phyloP scores from a whole-genome alignment of 2,888 invertebrate species.

The Conomelus anceps region DNA sequence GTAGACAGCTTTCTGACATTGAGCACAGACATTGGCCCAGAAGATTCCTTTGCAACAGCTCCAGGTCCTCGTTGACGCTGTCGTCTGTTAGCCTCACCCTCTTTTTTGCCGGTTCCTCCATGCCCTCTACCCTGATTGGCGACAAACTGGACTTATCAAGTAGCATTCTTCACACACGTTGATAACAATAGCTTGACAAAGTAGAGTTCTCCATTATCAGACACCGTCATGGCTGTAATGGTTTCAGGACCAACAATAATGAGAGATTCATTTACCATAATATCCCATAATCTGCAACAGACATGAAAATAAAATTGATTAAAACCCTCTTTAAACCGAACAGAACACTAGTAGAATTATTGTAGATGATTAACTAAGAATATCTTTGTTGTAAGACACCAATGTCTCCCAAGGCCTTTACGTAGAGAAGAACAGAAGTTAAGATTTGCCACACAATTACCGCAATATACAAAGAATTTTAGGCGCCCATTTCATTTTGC shows the following conservation, averaged over 20 bases:
- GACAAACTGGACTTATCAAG: background rate
- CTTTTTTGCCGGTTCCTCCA: slow-evolving; percentile 81
- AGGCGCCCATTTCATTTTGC: no score
- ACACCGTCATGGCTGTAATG: background rate
- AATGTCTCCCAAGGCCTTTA: no score
- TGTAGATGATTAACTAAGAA: no score
- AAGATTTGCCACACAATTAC: no score
- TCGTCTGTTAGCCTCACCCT: slow-evolving; percentile 52
- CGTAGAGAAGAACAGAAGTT: no score
- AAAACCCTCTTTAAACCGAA: no score
- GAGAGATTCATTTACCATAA: background rate
- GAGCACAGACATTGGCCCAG: slow-evolving; percentile 73
- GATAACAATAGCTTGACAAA: background rate
- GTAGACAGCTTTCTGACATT: slow-evolving; percentile 60
- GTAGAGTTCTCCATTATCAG: background rate
- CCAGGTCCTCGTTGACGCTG: slow-evolving; percentile 46
- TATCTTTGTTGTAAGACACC: no score
- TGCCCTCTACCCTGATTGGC: no score
- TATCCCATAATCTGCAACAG: background rate
- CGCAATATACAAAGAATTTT: no score
- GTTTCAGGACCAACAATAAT: background rate
- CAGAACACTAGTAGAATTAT: no score
- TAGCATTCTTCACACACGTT: background rate
- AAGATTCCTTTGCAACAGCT: slow-evolving; percentile 57
- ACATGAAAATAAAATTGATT: background rate